Conservation (phyloP, 2,113 vertebrate genomes). For the Thalassarche chlororhynchos region DNA sequence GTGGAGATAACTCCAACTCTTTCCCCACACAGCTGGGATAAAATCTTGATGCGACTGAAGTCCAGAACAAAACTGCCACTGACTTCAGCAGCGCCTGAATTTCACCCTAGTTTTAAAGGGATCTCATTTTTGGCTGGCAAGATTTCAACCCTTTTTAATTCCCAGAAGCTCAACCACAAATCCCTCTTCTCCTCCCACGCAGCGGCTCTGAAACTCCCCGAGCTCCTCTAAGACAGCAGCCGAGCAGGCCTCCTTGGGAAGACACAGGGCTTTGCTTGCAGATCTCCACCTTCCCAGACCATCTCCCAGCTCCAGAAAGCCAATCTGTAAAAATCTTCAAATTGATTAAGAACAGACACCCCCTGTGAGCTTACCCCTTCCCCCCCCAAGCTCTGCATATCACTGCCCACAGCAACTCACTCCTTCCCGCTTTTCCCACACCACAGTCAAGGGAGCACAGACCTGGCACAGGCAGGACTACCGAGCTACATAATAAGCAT, state of each 20-base stretch:
- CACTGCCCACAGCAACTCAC: background rate
- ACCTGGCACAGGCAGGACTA: background rate
- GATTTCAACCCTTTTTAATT: slow-evolving; percentile 38
- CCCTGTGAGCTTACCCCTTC: background rate
- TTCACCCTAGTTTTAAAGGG: background rate
- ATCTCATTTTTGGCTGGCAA: slow-evolving; percentile 17
- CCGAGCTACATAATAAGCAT: rapidly evolving
- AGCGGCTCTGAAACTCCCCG: background rate
- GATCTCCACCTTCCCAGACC: background rate
- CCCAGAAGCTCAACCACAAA: slow-evolving; percentile 54
- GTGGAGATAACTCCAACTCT: background rate
- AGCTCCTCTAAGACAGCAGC: background rate
- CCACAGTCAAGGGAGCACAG: background rate
- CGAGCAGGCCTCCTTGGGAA: background rate
- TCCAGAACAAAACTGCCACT: background rate
- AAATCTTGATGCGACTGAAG: background rate
- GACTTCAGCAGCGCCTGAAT: background rate
- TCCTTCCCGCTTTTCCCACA: background rate
- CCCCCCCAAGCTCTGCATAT: background rate
- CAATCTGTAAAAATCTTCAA: background rate
- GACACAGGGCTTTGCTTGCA: background rate
- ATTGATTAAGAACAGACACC: background rate
- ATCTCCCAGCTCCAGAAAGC: background rate
- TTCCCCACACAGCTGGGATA: background rate
- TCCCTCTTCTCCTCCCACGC: slow-evolving; percentile 31